Percentiles rank a stretch among this genome's conserved stretches.
Conservation (phyloP, 2,113 vertebrate species). For the Calyptomena viridis region DNA sequence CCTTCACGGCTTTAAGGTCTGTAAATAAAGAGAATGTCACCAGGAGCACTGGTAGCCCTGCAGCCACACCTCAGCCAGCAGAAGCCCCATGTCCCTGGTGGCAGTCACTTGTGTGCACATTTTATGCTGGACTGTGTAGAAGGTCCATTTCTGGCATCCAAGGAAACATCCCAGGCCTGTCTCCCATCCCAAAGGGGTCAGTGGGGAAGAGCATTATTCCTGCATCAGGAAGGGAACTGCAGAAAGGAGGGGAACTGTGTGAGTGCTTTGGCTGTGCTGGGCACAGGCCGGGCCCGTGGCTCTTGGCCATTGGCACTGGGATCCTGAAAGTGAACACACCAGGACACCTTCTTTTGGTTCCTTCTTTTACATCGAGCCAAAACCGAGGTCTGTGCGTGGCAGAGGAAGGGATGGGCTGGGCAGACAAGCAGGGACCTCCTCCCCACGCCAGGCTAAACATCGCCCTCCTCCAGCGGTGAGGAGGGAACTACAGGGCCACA, state of each 20-base stretch:
- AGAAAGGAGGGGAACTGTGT: neutral
- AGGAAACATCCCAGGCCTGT: neutral
- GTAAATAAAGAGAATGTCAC: neutral
- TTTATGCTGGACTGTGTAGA: neutral
- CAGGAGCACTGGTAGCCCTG: neutral
- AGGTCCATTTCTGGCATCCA: neutral
- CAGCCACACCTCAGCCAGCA: neutral
- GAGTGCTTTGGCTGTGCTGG: neutral
- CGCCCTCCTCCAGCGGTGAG: neutral
- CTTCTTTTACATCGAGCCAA: accelerated
- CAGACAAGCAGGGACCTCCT: neutral
- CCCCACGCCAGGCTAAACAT: neutral
- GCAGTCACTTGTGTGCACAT: neutral
- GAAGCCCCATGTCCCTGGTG: neutral
- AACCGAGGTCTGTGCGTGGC: neutral
- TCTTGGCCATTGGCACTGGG: accelerated
- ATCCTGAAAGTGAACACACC: neutral
- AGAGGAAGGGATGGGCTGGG: neutral
- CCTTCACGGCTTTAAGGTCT: neutral
- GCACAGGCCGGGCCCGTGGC: neutral
- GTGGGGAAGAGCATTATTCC: neutral
- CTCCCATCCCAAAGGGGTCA: neutral
- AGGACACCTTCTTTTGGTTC: neutral
- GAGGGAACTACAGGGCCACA: neutral
- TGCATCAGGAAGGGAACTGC: neutral